Conservation (phyloP, 2,888 invertebrate genomes). For the Papilio demoleus region DNA sequence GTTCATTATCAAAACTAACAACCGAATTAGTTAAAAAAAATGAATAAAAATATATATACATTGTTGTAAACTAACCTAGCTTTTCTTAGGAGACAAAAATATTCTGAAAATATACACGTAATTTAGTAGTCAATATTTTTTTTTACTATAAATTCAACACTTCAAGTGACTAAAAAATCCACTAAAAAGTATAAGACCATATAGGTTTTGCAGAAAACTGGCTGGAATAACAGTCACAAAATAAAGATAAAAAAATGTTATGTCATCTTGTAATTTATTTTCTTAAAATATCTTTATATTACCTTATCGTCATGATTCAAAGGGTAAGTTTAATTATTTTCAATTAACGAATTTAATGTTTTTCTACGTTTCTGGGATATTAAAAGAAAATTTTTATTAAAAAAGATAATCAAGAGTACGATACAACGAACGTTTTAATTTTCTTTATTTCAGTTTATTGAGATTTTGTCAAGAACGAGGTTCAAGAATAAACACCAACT, state of each 20-base stretch:
- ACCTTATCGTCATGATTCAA: not conserved
- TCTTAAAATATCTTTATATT: slow-evolving; percentile 6
- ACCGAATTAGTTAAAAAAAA: too few relatives aligned
- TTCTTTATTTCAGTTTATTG: slow-evolving; percentile 25
- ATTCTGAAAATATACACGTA: too few relatives aligned
- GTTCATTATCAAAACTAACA: too few relatives aligned
- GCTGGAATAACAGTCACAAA: not conserved
- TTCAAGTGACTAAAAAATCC: too few relatives aligned
- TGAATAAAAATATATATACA: too few relatives aligned
- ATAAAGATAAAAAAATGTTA: not conserved
- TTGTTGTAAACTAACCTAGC: too few relatives aligned
- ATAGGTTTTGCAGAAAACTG: too few relatives aligned
- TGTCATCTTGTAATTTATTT: not conserved
- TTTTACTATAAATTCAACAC: too few relatives aligned
- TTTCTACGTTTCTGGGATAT: not conserved
- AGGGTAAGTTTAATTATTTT: not conserved
- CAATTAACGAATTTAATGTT: not conserved
- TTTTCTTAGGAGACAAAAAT: too few relatives aligned
- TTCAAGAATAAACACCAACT: slow-evolving; percentile 35
- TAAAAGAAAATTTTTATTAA: not conserved
- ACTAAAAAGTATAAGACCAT: too few relatives aligned
- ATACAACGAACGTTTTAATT: not conserved
- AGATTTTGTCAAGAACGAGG: slow-evolving; percentile 19
- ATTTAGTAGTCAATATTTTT: too few relatives aligned
- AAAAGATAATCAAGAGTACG: not conserved